Conservation (phyloP, 2,113 vertebrate species). For the Corythornis madagascariensis region DNA sequence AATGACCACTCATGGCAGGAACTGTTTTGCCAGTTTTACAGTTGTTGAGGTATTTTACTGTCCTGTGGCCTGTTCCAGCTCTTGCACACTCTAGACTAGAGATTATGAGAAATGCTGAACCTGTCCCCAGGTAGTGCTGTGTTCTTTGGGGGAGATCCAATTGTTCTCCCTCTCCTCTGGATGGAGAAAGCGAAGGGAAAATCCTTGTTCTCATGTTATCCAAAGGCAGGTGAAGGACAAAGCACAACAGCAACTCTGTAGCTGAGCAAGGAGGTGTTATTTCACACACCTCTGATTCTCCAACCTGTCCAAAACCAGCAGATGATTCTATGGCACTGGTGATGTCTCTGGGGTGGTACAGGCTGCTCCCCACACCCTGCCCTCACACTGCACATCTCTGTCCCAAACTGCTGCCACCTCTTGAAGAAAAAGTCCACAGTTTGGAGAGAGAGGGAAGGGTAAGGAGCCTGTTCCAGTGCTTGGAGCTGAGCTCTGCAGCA, state of each 20-base stretch:
- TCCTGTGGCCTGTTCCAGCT: not conserved
- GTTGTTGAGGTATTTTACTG: not conserved
- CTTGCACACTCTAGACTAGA: fast-evolving
- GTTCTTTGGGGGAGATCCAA: not conserved
- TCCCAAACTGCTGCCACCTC: not conserved
- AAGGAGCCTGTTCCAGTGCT: not conserved
- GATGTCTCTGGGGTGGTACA: not conserved
- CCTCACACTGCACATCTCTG: not conserved
- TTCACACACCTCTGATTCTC: not conserved
- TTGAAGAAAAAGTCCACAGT: not conserved
- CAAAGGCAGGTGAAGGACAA: not conserved
- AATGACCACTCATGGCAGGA: not conserved
- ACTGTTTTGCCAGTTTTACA: not conserved
- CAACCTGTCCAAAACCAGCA: not conserved
- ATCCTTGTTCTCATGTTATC: not conserved
- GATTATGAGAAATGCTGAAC: not conserved
- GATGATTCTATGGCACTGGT: not conserved
- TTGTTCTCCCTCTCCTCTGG: not conserved
- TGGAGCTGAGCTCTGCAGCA: not conserved
- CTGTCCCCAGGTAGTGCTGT: not conserved
- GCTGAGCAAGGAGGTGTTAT: not conserved
- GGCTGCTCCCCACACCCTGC: not conserved
- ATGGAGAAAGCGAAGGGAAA: not conserved
- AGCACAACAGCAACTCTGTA: not conserved
- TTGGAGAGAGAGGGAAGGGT: not conserved